Percentiles rank a stretch among this genome's conserved stretches.
Conservation (phyloP, 2,797 vertebrate genomes). For the Siniperca undulata region DNA sequence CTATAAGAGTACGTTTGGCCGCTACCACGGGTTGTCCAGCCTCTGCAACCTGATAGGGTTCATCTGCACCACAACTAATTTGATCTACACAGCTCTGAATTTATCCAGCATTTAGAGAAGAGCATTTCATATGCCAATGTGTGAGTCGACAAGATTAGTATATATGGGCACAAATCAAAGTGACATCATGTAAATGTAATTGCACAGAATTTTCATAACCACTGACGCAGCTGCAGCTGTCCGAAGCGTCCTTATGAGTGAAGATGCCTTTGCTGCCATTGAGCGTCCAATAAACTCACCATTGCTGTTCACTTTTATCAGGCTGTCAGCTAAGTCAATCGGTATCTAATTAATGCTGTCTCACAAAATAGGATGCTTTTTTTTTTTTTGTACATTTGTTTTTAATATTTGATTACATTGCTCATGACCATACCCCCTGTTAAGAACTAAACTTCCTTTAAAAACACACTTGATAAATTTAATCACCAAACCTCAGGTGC, state of each 20-base stretch:
- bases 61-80: conserved; percentile 86
- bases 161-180: not conserved
- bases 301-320: not conserved
- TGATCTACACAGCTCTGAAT: conserved; percentile 86
- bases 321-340: not conserved
- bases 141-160: not conserved
- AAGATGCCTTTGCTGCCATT: not conserved
- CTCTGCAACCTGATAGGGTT: conserved; percentile 89
- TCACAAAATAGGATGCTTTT: not conserved
- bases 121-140: not conserved
- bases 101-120: conserved; percentile 83
- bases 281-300: not conserved
- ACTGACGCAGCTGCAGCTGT: not conserved
- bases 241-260: conserved; percentile 10
- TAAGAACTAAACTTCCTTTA: not conserved
- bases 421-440: not conserved
- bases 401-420: not conserved
- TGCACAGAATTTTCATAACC: not conserved
- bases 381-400: not conserved
- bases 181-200: not conserved
- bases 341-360: not conserved
- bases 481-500: no score
- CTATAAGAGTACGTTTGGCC: conserved; percentile 81
- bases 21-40: conserved; percentile 88
- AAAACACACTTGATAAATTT: not conserved